Percentiles rank a stretch among this genome's conserved stretches.
Conservation (phyloP, 2,113 vertebrate species). For the Tachuris rubrigastra region DNA sequence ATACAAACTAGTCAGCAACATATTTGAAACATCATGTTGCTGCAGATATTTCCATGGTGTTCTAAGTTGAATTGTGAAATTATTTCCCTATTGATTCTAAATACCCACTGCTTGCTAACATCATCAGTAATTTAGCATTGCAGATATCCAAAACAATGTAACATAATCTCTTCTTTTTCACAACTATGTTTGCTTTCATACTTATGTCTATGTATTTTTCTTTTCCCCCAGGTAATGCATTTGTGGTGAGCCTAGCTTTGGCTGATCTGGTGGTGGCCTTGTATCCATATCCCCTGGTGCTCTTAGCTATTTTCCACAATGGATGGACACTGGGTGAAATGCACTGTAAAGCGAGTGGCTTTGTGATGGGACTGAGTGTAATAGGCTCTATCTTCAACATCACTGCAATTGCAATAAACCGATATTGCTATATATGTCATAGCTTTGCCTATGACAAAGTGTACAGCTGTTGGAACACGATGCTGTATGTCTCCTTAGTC, state of each 20-base stretch:
- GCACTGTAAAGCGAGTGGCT: slow-evolving; percentile 90
- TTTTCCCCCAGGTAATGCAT: slow-evolving; percentile 84
- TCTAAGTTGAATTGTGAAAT: neutral
- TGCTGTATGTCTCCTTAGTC: slow-evolving; percentile 82
- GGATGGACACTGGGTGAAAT: slow-evolving; percentile 87
- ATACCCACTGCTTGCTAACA: neutral
- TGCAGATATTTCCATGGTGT: neutral
- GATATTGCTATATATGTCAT: slow-evolving; percentile 92
- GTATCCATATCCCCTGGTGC: slow-evolving; percentile 89
- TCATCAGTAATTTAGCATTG: neutral
- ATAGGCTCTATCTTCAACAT: slow-evolving; percentile 94
- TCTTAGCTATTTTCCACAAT: slow-evolving; percentile 86
- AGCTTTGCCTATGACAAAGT: slow-evolving; percentile 83
- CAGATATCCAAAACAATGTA: neutral
- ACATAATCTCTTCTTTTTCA: neutral
- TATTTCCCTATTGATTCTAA: neutral
- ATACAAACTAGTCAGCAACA: neutral
- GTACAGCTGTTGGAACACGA: slow-evolving; percentile 82
- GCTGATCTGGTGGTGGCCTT: slow-evolving; percentile 91
- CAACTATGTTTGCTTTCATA: neutral
- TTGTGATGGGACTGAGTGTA: slow-evolving; percentile 91
- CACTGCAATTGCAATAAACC: slow-evolving; percentile 88
- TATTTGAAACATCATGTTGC: neutral
- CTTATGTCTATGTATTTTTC: neutral
- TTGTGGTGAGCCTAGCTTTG: slow-evolving; percentile 90